Percentiles rank a stretch among this genome's conserved stretches.
These are phyloP conservation scores for Dermochelys coriacea DNA, from an alignment of 2,797 vertebrate species.

Conservation along the genomic window DNA sequence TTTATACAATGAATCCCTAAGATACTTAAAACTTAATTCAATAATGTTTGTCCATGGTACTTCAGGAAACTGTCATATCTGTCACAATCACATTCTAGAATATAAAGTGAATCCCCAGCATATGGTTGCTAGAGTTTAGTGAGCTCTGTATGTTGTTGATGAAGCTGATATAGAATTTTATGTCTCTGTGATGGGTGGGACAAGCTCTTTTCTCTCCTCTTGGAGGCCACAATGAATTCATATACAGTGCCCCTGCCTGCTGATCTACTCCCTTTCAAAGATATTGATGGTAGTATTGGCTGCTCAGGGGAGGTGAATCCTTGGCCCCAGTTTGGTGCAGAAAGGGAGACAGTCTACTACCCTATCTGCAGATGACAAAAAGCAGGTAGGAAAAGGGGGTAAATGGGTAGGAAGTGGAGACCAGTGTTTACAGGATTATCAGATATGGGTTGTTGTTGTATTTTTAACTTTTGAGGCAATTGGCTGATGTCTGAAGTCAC, in stretches of 20 bases:
- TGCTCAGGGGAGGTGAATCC: not conserved
- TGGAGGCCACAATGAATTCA: not conserved
- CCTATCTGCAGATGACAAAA: not conserved
- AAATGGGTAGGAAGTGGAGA: not conserved
- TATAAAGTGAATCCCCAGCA: not conserved
- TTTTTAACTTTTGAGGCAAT: not conserved
- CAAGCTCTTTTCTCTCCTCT: not conserved
- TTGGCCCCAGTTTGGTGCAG: not conserved
- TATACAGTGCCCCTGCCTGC: not conserved
- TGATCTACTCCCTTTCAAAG: not conserved
- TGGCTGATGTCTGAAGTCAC: not conserved
- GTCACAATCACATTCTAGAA: not conserved
- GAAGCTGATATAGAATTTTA: slow-evolving; percentile 27
- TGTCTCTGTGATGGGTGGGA: not conserved
- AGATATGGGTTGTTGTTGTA: not conserved
- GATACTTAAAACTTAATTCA: not conserved
- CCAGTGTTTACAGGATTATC: not conserved
- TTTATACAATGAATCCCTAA: not conserved
- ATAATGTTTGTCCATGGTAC: not conserved
- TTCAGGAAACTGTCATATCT: not conserved
- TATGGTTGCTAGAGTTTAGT: not conserved
- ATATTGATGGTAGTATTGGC: not conserved
- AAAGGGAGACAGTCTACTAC: not conserved
- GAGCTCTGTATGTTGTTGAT: slow-evolving; percentile 4
- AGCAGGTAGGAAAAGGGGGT: not conserved